Conservation (phyloP, 2,888 invertebrate genomes). For the Pasiphila rectangulata region DNA sequence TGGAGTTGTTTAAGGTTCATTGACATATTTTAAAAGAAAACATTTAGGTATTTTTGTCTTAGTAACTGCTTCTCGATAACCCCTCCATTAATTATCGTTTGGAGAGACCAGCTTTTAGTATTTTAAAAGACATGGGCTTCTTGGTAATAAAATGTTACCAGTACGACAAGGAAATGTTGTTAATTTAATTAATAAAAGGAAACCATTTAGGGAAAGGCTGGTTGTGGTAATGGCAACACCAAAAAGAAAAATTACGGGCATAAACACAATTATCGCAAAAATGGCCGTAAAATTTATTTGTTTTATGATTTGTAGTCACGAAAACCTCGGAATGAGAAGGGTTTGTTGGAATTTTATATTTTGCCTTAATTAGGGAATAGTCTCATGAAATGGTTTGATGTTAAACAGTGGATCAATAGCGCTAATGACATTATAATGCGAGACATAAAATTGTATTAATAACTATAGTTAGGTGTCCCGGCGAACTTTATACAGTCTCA, state of each 20-base stretch:
- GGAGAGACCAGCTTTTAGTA: too few species aligned
- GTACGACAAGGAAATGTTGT: constrained; percentile 5
- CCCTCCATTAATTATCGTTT: too few species aligned
- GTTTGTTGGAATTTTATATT: constrained; percentile 19
- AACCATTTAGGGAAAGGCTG: constrained; percentile 27
- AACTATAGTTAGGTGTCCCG: too few species aligned
- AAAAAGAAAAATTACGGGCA: constrained; percentile 40
- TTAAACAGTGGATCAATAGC: not conserved
- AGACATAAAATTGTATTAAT: too few species aligned
- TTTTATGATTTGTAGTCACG: constrained; percentile 47
- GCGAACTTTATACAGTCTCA: too few species aligned
- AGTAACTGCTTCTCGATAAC: too few species aligned
- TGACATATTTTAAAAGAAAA: too few species aligned
- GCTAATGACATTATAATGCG: too few species aligned
- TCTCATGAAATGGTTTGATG: constrained; percentile 12
- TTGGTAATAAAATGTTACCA: not conserved
- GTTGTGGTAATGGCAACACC: constrained; percentile 35
- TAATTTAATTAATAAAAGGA: constrained; percentile 19
- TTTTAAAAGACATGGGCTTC: too few species aligned
- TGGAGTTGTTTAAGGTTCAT: too few species aligned
- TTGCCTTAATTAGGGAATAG: constrained; percentile 17
- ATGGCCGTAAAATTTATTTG: constrained; percentile 41
- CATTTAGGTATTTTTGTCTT: too few species aligned
- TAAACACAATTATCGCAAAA: constrained; percentile 42
- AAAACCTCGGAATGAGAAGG: constrained; percentile 26